A percentile compares a stretch with the other conserved stretches of the same genome.
Evolutionary conservation across 64 coral and sea anemone species (phyloP).

Genomic region (Actinia tenebrosa): DNA sequence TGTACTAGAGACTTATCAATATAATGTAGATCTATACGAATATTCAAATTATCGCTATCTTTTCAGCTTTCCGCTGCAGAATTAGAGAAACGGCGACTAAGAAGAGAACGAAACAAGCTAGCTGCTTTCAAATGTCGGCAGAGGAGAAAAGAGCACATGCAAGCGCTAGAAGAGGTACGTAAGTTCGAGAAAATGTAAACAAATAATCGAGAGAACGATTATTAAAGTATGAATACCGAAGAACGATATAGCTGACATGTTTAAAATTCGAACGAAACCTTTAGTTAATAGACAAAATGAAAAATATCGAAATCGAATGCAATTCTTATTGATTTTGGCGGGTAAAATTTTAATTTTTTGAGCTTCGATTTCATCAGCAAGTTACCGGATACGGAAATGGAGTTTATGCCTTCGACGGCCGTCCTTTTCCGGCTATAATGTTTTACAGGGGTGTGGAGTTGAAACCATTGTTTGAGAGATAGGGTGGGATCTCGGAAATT

Average conservation of each 20-base stretch:
- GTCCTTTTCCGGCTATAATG: background rate
- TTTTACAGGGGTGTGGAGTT: background rate
- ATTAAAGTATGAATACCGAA: background rate
- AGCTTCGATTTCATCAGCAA: background rate
- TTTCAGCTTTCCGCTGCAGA: conserved; percentile 80
- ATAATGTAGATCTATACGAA: background rate
- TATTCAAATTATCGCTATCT: conserved; percentile 7
- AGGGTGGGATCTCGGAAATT: too few relatives aligned
- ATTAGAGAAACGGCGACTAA: conserved; percentile 72
- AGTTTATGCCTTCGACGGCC: background rate
- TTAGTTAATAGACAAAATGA: background rate
- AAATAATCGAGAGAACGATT: background rate
- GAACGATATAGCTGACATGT: background rate
- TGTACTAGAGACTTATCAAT: background rate
- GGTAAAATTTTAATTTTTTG: background rate
- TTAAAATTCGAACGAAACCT: background rate
- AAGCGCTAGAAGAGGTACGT: conserved; percentile 70
- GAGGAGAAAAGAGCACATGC: conserved; percentile 89
- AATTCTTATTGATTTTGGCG: background rate
- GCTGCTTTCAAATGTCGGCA: conserved; percentile 95
- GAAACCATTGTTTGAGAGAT: background rate
- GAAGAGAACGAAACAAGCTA: conserved; percentile 95
- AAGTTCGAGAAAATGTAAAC: background rate
- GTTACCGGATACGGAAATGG: background rate
- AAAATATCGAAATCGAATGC: background rate